Evolutionary conservation across 2,797 vertebrate species (phyloP).

Genomic region (Tokudaia tokunoshimensis): DNA sequence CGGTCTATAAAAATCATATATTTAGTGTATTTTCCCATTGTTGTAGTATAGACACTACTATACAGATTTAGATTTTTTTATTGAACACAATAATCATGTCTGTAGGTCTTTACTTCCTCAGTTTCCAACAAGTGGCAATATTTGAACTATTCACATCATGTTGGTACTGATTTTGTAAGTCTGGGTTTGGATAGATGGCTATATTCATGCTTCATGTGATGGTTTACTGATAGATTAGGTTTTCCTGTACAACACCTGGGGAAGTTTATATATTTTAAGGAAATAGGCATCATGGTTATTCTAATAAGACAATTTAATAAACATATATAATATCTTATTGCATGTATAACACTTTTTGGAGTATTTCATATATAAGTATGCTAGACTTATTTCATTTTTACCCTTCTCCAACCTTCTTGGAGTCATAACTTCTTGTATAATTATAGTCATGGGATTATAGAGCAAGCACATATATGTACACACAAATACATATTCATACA

Average conservation of each 20-base stretch:
- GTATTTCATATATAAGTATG: not conserved
- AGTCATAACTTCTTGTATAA: not conserved
- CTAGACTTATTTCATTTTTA: not conserved
- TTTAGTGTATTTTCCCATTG: conserved; percentile 57
- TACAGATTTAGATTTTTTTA: conserved; percentile 86
- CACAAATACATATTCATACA: not conserved
- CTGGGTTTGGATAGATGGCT: conserved; percentile 39
- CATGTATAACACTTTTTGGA: not conserved
- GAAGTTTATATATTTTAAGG: not conserved
- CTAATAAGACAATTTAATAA: conserved; percentile 32
- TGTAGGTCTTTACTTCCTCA: conserved; percentile 87
- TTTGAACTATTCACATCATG: conserved; percentile 85
- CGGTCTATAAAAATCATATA: not conserved
- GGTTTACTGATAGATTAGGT: conserved; percentile 36
- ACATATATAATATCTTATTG: not conserved
- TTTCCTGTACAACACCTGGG: not conserved
- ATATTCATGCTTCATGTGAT: conserved; percentile 60
- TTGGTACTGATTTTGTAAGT: conserved; percentile 85
- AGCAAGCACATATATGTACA: not conserved
- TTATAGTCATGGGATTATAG: not conserved
- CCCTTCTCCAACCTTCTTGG: not conserved
- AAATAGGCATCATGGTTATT: not conserved
- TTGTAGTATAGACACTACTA: not conserved
- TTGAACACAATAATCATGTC: conserved; percentile 87
- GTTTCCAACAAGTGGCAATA: conserved; percentile 89